phyloP scores from a whole-genome alignment of 2,113 vertebrate genomes.

The Platanista minor region DNA sequence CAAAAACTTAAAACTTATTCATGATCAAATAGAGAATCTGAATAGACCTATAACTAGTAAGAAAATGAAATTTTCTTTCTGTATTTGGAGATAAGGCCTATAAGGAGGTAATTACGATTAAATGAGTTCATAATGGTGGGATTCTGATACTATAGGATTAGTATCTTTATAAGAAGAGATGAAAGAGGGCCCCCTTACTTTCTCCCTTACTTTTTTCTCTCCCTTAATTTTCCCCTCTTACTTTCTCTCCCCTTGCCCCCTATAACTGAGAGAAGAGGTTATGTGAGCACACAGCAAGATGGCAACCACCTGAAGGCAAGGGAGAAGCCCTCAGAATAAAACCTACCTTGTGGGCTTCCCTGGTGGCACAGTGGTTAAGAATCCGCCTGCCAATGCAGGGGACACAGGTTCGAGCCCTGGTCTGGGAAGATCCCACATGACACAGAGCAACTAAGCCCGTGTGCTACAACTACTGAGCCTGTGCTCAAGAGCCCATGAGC shows the following conservation, averaged over 20 bases:
- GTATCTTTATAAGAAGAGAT: not conserved
- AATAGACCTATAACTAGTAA: not conserved
- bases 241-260: not conserved
- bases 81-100: not conserved
- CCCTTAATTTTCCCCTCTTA: no score
- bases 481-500: no score
- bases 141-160: not conserved
- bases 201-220: no score
- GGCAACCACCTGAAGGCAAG: not conserved
- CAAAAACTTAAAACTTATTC: not conserved
- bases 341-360: no score
- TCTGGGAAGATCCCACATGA: no score
- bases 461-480: no score
- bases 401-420: no score
- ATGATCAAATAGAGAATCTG: not conserved
- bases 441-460: no score
- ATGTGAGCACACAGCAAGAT: not conserved
- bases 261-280: not conserved
- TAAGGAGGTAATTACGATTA: not conserved
- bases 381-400: no score
- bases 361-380: no score
- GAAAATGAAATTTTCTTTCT: not conserved
- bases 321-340: not conserved
- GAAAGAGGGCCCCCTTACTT: not conserved
- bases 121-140: not conserved